These are phyloP conservation scores for Thryonomys swinderianus DNA, from an alignment of 2,113 vertebrate genomes.

Conservation along the genomic window DNA sequence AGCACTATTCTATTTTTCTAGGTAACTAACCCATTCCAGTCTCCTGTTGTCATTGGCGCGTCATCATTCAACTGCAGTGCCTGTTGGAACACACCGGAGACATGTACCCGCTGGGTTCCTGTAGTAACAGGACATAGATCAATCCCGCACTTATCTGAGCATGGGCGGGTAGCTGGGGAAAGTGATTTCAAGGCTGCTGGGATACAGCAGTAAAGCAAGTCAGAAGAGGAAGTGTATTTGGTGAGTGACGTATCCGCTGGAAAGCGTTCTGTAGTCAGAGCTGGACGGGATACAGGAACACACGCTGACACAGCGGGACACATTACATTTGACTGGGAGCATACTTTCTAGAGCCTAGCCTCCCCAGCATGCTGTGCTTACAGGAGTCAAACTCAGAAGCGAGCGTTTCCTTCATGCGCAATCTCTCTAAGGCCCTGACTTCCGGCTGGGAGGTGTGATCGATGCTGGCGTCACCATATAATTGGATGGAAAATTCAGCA, in stretches of 20 bases:
- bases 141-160: background rate
- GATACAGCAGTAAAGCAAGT: background rate
- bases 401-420: background rate
- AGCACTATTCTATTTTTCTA: background rate
- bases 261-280: background rate
- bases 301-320: background rate
- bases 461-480: background rate
- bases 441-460: background rate
- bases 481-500: background rate
- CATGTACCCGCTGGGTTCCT: background rate
- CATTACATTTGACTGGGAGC: background rate
- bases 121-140: background rate
- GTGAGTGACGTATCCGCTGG: background rate
- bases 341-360: background rate
- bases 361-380: too few species aligned
- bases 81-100: background rate
- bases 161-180: background rate
- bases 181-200: background rate
- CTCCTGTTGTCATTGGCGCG: background rate
- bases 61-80: background rate
- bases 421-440: background rate
- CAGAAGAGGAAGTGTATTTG: background rate
- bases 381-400: background rate
- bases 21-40: background rate
- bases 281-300: background rate